These are phyloP conservation scores for Myopa tessellatipennis DNA, from an alignment of 2,888 invertebrate genomes.

Conservation along the genomic window DNA sequence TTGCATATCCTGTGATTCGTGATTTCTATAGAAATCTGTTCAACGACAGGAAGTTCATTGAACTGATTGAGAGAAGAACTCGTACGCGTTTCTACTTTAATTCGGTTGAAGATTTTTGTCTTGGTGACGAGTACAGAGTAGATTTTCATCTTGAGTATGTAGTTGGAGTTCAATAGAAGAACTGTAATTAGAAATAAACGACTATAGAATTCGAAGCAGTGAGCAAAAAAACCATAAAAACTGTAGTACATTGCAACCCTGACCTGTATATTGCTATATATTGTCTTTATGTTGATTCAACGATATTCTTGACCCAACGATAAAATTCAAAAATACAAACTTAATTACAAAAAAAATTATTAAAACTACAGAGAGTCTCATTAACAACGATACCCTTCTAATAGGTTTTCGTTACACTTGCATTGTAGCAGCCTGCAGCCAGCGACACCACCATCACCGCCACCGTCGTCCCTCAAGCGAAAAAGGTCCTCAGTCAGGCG, in stretches of 20 bases:
- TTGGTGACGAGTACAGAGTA: not conserved
- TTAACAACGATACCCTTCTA: not conserved
- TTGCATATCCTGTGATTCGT: constrained; percentile 12
- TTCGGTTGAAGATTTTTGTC: not conserved
- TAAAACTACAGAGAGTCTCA: not conserved
- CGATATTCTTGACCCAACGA: too few relatives aligned
- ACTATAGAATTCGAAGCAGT: too few relatives aligned
- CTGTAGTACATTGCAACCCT: too few relatives aligned
- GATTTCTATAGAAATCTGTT: not conserved
- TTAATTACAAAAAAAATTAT: too few relatives aligned
- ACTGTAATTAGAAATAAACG: too few relatives aligned
- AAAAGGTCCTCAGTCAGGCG: constrained; percentile 31
- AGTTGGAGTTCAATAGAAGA: too few relatives aligned
- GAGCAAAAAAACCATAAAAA: too few relatives aligned
- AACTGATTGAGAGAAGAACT: constrained; percentile 2
- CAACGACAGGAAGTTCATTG: constrained; percentile 33
- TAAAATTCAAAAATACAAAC: too few relatives aligned
- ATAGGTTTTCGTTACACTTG: not conserved
- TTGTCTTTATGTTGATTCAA: too few relatives aligned
- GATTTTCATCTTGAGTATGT: too few relatives aligned
- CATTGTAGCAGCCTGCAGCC: too few relatives aligned
- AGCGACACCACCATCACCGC: not conserved
- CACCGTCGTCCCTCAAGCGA: not conserved
- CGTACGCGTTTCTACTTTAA: not conserved
- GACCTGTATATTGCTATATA: too few relatives aligned